phyloP scores from a whole-genome alignment of 2,797 vertebrate species.

The Syngnathus rostellatus region DNA sequence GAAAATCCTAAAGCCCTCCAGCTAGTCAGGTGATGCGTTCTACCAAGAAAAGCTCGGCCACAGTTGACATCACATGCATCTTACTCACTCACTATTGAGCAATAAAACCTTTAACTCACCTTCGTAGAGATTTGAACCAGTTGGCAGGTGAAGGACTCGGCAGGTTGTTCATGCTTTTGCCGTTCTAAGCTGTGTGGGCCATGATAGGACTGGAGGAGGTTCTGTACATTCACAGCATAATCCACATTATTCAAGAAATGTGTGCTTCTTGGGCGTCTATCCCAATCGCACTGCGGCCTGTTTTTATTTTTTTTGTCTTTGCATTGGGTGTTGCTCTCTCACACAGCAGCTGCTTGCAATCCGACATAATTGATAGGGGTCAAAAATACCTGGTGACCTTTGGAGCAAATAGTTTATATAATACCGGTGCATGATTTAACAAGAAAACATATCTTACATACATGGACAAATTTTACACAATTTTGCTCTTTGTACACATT shows the following conservation, averaged over 20 bases:
- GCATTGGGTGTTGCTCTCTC: neutral
- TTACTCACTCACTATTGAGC: too few species aligned
- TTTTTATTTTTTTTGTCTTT: neutral
- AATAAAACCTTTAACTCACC: conserved; percentile 33
- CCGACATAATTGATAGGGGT: neutral
- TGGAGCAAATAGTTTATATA: conserved; percentile 56
- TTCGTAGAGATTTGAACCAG: conserved; percentile 58
- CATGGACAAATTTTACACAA: conserved; percentile 46
- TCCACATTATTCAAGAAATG: conserved; percentile 17
- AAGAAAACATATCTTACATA: conserved; percentile 46
- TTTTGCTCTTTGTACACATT: conserved; percentile 25
- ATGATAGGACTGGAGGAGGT: conserved; percentile 1
- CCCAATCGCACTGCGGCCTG: neutral
- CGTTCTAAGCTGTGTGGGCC: neutral
- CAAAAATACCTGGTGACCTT: neutral
- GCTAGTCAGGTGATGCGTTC: conserved; percentile 43
- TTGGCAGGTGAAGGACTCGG: conserved; percentile 53
- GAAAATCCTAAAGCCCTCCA: conserved; percentile 23
- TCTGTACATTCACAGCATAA: conserved; percentile 20
- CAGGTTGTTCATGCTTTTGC: conserved; percentile 37
- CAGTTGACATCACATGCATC: neutral
- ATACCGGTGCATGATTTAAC: conserved; percentile 49
- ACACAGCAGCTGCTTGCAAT: conserved; percentile 35
- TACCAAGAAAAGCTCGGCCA: neutral
- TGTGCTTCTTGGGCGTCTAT: neutral